Evolutionary conservation across 1,140 invertebrate genomes (phyloP).

Genomic region (Apis dorsata): DNA sequence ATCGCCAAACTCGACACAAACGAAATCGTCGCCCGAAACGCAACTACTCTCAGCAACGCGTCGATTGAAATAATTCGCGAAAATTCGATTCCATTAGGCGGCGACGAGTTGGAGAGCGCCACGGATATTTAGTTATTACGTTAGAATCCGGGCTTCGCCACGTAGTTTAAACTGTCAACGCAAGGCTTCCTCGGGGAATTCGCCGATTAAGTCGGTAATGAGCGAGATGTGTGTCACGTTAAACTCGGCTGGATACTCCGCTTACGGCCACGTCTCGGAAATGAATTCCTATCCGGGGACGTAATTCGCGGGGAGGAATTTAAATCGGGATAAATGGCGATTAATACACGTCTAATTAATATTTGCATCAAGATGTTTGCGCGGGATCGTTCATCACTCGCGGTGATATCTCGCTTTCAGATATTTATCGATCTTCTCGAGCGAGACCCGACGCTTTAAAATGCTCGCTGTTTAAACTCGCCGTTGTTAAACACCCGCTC

Average conservation of each 20-base stretch:
- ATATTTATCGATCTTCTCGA: constrained; percentile 17
- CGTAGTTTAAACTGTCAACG: constrained; percentile 41
- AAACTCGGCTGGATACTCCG: neutral
- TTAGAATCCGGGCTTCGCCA: constrained; percentile 26
- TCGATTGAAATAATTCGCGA: neutral
- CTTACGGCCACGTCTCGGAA: neutral
- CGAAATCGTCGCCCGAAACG: neutral
- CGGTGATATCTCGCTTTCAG: neutral
- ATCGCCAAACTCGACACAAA: neutral
- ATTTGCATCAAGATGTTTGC: neutral
- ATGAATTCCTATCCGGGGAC: neutral
- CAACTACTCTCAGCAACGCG: neutral
- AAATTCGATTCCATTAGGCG: neutral
- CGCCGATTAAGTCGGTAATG: constrained; percentile 37
- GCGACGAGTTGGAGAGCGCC: neutral
- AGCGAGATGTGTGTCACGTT: constrained; percentile 13
- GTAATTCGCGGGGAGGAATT: neutral
- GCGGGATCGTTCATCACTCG: neutral
- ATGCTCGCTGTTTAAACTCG: neutral
- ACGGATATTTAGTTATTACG: constrained; percentile 6
- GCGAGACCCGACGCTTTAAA: neutral
- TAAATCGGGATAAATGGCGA: neutral
- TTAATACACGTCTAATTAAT: neutral
- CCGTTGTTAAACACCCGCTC: neutral
- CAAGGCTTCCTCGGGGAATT: constrained; percentile 42